A percentile compares a stretch with the other conserved stretches of the same genome.
Conservation (phyloP, 2,113 vertebrate species). For the Okapia johnstoni region DNA sequence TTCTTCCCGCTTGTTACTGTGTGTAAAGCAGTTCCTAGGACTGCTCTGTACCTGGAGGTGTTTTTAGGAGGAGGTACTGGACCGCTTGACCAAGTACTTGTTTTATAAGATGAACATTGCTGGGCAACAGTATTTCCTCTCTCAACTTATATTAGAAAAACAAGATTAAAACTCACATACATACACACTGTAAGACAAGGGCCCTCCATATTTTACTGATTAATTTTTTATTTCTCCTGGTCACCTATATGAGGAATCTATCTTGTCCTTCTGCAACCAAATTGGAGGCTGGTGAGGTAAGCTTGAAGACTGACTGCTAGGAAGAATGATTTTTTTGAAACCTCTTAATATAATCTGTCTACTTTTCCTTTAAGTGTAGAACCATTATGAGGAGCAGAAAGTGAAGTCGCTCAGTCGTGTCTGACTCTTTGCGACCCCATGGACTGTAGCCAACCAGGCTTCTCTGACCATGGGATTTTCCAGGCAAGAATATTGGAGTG, state of each 20-base stretch:
- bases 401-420: no score
- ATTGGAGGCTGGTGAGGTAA: background rate
- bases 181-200: background rate
- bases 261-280: background rate
- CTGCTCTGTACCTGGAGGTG: background rate
- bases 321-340: background rate
- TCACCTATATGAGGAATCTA: background rate
- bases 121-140: background rate
- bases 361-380: background rate
- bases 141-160: background rate
- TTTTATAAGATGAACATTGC: background rate
- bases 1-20: background rate
- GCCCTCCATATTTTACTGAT: background rate
- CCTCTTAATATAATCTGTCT: background rate
- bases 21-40: background rate
- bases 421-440: no score
- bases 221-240: background rate
- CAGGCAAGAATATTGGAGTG: no score
- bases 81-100: background rate
- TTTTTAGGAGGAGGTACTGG: background rate
- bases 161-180: background rate
- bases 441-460: no score
- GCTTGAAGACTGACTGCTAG: background rate
- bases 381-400: background rate
- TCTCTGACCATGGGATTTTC: no score